These are phyloP conservation scores for Rhynchophorus ferrugineus DNA, from an alignment of 1,140 invertebrate species.

Conservation along the genomic window DNA sequence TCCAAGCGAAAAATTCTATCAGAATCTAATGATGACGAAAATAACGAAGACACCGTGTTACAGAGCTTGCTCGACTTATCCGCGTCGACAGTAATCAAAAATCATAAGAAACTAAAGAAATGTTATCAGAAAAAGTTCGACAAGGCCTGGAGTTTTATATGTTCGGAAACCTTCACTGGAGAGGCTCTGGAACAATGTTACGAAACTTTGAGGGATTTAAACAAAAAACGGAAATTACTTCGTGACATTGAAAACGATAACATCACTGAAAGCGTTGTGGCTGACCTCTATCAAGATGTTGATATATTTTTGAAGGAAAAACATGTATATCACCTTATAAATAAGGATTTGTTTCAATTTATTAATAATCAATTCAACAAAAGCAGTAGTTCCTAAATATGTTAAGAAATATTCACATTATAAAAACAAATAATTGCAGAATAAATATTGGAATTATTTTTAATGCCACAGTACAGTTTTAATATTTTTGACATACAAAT, in stretches of 20 bases:
- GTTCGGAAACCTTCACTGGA: slow-evolving; percentile 19
- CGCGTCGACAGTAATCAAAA: slow-evolving; percentile 26
- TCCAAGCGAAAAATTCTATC: slow-evolving; percentile 1
- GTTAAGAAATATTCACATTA: too few relatives aligned
- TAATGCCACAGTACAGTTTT: too few relatives aligned
- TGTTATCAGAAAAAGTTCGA: slow-evolving; percentile 27
- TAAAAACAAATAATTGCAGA: too few relatives aligned
- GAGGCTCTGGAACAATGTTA: slow-evolving; percentile 25
- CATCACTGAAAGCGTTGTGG: slow-evolving; percentile 25
- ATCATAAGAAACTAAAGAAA: slow-evolving; percentile 22
- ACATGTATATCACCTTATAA: slow-evolving; percentile 21
- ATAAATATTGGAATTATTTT: too few relatives aligned
- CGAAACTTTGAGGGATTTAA: slow-evolving; percentile 29
- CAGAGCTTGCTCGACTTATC: slow-evolving; percentile 28
- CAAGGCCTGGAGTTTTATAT: slow-evolving; percentile 29
- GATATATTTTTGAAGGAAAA: slow-evolving; percentile 30
- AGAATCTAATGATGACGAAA: slow-evolving; percentile 3
- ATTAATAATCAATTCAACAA: slow-evolving; percentile 3
- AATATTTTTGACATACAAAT: too few relatives aligned
- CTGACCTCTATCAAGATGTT: slow-evolving; percentile 28
- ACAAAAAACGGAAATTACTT: slow-evolving; percentile 32
- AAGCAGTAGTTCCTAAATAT: too few relatives aligned
- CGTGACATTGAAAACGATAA: slow-evolving; percentile 31
- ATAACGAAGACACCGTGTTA: slow-evolving; percentile 6
- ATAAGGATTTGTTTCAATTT: slow-evolving; percentile 25